phyloP scores from a whole-genome alignment of 2,797 vertebrate species.

The Channallabes apus region DNA sequence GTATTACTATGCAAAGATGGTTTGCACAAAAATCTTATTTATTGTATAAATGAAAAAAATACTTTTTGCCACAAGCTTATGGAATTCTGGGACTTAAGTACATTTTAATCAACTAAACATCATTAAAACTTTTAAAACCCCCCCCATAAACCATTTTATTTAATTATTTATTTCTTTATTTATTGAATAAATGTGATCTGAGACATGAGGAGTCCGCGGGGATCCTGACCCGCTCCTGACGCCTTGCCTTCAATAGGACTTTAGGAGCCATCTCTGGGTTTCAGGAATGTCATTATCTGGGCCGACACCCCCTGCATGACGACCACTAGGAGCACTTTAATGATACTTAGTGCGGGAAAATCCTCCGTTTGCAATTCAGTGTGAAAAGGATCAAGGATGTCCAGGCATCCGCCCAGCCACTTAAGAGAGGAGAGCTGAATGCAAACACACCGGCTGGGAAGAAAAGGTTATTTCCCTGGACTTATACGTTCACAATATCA shows the following conservation, averaged over 20 bases:
- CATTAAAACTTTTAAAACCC: neutral
- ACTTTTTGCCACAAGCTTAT: neutral
- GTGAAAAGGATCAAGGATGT: constrained; percentile 78
- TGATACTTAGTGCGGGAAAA: constrained; percentile 72
- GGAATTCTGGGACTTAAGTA: neutral
- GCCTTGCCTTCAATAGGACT: constrained; percentile 69
- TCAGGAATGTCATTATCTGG: constrained; percentile 83
- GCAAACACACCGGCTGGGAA: constrained; percentile 47
- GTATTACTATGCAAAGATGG: too few species aligned
- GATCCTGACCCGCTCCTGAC: constrained; percentile 61
- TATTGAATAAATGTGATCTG: constrained; percentile 31
- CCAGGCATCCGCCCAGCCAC: constrained; percentile 62
- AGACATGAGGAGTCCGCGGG: constrained; percentile 41
- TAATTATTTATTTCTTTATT: neutral
- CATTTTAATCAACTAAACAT: neutral
- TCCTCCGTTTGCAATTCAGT: constrained; percentile 67
- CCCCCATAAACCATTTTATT: neutral
- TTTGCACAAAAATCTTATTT: too few species aligned
- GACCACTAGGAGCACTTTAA: constrained; percentile 73
- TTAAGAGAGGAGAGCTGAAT: constrained; percentile 49
- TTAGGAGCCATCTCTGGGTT: constrained; percentile 75
- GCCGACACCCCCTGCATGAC: constrained; percentile 55
- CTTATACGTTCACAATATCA: constrained; percentile 61
- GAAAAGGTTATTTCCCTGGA: constrained; percentile 66
- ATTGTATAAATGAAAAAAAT: too few species aligned